A percentile compares a stretch with the other conserved stretches of the same genome.
phyloP scores from a whole-genome alignment of 1,140 invertebrate species.

The Bemisia tabaci region DNA sequence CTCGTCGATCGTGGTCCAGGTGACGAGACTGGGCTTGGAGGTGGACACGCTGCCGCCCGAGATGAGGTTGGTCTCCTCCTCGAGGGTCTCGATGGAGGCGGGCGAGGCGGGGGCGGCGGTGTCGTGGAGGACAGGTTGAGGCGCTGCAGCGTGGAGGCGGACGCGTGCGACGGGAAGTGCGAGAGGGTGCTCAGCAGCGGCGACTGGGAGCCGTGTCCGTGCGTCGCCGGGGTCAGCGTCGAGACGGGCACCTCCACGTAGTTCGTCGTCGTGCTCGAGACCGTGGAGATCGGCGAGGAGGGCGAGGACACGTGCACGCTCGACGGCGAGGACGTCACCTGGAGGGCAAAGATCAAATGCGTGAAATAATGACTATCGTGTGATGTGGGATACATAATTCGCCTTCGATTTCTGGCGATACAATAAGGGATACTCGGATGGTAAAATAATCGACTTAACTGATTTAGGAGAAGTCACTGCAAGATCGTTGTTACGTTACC shows the following conservation, averaged over 20 bases:
- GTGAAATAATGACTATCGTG: too few species aligned
- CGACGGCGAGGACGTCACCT: too few species aligned
- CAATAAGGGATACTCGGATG: too few species aligned
- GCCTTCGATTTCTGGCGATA: too few species aligned
- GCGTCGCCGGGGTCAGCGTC: background rate
- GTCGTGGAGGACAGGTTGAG: background rate
- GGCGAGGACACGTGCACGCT: too few species aligned
- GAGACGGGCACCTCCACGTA: background rate
- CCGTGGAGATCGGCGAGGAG: background rate
- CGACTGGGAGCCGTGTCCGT: background rate
- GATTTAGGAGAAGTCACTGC: too few species aligned
- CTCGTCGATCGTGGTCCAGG: slow-evolving; percentile 43
- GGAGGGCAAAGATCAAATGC: too few species aligned
- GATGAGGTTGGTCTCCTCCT: slow-evolving; percentile 25
- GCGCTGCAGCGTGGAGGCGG: background rate
- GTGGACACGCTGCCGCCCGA: slow-evolving; percentile 23
- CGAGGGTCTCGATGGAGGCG: slow-evolving; percentile 13
- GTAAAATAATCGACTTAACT: too few species aligned
- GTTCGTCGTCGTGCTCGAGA: background rate
- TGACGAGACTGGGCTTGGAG: slow-evolving; percentile 35
- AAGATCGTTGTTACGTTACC: too few species aligned
- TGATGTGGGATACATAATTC: too few species aligned
- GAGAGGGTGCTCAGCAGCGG: background rate
- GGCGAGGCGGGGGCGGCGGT: background rate
- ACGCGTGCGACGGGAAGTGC: background rate